A percentile compares a stretch with the other conserved stretches of the same genome.
These are phyloP conservation scores for Eudiplozoon nipponicum DNA, from an alignment of 2,888 invertebrate genomes.

Conservation along the genomic window DNA sequence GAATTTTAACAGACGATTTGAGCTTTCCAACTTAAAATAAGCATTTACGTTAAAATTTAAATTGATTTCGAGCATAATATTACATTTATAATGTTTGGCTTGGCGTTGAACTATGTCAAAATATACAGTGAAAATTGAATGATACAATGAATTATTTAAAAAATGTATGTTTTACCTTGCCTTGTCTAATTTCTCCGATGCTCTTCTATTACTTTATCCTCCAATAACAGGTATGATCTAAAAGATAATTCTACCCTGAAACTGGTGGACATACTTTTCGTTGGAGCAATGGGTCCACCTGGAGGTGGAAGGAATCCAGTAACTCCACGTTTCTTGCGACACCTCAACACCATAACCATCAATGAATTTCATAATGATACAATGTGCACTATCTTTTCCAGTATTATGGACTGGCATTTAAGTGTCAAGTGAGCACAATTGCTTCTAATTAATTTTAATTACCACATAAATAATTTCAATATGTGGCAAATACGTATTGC, in stretches of 20 bases:
- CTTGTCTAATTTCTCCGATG: no score
- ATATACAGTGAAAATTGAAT: no score
- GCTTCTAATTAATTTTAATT: not conserved
- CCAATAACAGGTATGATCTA: conserved; percentile 20
- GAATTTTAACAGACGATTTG: no score
- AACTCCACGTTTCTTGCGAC: conserved; percentile 26
- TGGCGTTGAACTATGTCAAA: no score
- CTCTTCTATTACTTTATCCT: conserved; percentile 4
- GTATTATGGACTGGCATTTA: conserved; percentile 28
- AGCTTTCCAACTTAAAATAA: no score
- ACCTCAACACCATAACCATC: conserved; percentile 27
- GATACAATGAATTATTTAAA: no score
- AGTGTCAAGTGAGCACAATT: conserved; percentile 39
- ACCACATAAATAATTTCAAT: no score
- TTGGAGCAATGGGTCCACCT: conserved; percentile 28
- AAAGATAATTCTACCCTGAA: conserved; percentile 26
- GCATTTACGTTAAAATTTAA: no score
- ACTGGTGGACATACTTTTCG: conserved; percentile 26
- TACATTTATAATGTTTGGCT: no score
- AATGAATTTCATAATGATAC: conserved; percentile 28
- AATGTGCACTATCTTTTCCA: conserved; percentile 26
- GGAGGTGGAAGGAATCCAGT: conserved; percentile 28
- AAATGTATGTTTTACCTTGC: no score
- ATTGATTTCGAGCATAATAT: no score
- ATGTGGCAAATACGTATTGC: no score